These are phyloP conservation scores for Atta cephalotes DNA, from an alignment of 1,140 invertebrate species.

Conservation along the genomic window DNA sequence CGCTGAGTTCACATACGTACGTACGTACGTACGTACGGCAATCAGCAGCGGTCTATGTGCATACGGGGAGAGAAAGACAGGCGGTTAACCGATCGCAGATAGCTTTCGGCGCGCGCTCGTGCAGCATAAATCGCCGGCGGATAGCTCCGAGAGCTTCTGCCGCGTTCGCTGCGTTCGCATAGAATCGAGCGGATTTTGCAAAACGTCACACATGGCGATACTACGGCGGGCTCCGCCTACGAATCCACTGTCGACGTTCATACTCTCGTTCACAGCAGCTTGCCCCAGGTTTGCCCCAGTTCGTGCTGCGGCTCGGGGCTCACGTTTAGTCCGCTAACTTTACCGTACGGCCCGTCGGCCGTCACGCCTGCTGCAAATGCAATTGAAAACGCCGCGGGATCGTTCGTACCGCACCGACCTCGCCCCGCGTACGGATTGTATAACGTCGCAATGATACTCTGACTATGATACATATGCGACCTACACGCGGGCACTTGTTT, in stretches of 20 bases:
- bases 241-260: conserved; percentile 26
- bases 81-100: conserved; percentile 52
- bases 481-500: conserved; percentile 10
- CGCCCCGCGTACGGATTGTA: conserved; percentile 23
- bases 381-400: conserved; percentile 68
- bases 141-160: conserved; percentile 34
- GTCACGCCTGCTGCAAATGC: conserved; percentile 64
- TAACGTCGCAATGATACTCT: conserved; percentile 34
- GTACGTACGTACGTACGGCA: conserved; percentile 20
- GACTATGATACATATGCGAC: not conserved
- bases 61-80: conserved; percentile 30
- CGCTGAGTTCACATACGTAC: not conserved
- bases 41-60: conserved; percentile 35
- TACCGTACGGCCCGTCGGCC: conserved; percentile 46
- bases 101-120: conserved; percentile 48
- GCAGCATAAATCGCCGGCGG: conserved; percentile 53
- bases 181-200: conserved; percentile 64
- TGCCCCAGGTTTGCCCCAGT: conserved; percentile 59
- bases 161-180: conserved; percentile 31
- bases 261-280: conserved; percentile 17
- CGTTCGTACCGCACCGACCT: conserved; percentile 19
- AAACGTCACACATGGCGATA: conserved; percentile 65
- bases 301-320: conserved; percentile 36
- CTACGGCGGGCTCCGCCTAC: conserved; percentile 33
- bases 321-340: conserved; percentile 58